Evolutionary conservation across 2,888 invertebrate genomes (phyloP).

Genomic region (Molorchus minor): DNA sequence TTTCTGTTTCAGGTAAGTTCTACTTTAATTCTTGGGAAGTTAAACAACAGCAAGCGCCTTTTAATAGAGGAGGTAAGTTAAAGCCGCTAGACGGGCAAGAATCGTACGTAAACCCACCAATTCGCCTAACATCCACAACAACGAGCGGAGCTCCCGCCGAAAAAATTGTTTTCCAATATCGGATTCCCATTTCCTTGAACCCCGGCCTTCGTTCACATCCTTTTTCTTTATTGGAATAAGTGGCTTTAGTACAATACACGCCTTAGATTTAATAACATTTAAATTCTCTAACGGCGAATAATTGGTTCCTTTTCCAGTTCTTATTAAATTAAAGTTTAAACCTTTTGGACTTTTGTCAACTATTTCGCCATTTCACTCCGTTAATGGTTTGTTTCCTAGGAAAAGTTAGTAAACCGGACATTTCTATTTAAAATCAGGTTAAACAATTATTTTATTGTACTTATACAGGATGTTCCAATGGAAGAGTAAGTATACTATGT

Average conservation of each 20-base stretch:
- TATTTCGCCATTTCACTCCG: constrained; percentile 2
- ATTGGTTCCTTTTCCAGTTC: constrained; percentile 36
- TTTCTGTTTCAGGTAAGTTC: constrained; percentile 25
- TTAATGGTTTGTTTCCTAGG: no score
- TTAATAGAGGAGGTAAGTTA: constrained; percentile 10
- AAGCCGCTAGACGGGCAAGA: constrained; percentile 4
- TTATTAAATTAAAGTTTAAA: constrained; percentile 15
- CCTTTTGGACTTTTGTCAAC: not conserved
- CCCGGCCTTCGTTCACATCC: constrained; percentile 46
- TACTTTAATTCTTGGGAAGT: not conserved
- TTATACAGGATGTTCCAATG: no score
- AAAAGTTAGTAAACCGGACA: no score
- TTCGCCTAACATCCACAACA: constrained; percentile 15
- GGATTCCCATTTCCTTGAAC: constrained; percentile 54
- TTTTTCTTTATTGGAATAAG: constrained; percentile 53
- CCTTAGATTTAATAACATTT: constrained; percentile 48
- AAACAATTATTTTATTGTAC: no score
- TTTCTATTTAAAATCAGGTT: no score
- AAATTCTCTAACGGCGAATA: constrained; percentile 48
- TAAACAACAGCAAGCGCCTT: not conserved
- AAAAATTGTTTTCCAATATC: constrained; percentile 67
- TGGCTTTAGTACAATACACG: constrained; percentile 47
- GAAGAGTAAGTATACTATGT: no score
- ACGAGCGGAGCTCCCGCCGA: constrained; percentile 38
- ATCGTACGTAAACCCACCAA: constrained; percentile 14